Conservation (phyloP, 2,888 invertebrate genomes). For the Biston betularia region DNA sequence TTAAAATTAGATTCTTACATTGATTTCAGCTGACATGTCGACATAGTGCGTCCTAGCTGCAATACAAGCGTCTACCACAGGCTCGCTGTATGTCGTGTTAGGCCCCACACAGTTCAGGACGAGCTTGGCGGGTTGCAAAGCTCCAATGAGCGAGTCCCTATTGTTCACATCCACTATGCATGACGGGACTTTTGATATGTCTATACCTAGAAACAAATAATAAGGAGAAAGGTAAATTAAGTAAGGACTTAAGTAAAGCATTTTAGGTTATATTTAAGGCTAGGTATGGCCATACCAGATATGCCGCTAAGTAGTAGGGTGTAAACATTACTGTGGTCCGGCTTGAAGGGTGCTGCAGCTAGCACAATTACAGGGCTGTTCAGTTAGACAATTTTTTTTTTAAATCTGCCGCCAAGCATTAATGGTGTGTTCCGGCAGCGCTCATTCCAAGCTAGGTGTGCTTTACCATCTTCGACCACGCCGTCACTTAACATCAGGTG, state of each 20-base stretch:
- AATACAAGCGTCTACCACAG: constrained; percentile 65
- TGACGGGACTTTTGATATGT: constrained; percentile 48
- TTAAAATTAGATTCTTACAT: constrained; percentile 51
- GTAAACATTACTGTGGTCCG: too few relatives aligned
- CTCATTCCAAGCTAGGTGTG: too few relatives aligned
- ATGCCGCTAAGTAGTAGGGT: too few relatives aligned
- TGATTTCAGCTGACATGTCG: constrained; percentile 68
- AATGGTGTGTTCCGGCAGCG: too few relatives aligned
- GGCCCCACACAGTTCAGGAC: constrained; percentile 59
- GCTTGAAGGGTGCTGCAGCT: too few relatives aligned
- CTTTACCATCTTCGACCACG: too few relatives aligned
- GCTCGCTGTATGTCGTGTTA: constrained; percentile 55
- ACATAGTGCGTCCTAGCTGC: constrained; percentile 63
- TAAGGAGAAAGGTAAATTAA: too few relatives aligned
- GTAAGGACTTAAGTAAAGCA: too few relatives aligned
- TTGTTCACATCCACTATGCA: constrained; percentile 58
- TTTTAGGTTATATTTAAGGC: background rate
- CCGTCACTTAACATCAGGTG: too few relatives aligned
- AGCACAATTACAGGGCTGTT: too few relatives aligned
- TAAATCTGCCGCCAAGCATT: too few relatives aligned
- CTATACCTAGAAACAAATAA: constrained; percentile 49
- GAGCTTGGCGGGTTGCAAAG: constrained; percentile 43
- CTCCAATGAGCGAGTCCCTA: constrained; percentile 29
- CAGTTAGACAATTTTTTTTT: too few relatives aligned
- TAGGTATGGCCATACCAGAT: background rate